These are phyloP conservation scores for Microtus ochrogaster DNA, from an alignment of 2,113 vertebrate species.

Conservation along the genomic window DNA sequence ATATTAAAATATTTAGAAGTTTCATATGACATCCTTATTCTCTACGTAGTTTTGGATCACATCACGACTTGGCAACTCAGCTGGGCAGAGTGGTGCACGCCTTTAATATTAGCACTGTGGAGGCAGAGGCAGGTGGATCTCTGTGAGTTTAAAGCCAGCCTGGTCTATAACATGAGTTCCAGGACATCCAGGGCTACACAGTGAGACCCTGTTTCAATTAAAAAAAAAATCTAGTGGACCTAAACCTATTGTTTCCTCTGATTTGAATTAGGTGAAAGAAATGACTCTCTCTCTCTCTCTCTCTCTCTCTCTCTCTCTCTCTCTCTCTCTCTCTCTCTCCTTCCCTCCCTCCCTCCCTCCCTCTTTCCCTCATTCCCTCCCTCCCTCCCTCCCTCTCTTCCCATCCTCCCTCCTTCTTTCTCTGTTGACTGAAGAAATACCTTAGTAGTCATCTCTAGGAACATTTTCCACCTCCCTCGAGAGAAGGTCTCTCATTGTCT, in stretches of 20 bases:
- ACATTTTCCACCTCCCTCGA: background rate
- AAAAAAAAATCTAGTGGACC: background rate
- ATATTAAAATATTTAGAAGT: background rate
- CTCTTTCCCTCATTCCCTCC: background rate
- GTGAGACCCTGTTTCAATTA: background rate
- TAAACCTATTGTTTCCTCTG: background rate
- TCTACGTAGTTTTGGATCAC: background rate
- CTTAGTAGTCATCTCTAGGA: background rate
- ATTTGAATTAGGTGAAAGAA: background rate
- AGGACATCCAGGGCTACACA: background rate
- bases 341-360: background rate
- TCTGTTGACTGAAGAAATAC: background rate
- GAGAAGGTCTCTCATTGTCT: too few relatives aligned
- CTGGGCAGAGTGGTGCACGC: background rate
- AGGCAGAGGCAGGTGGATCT: background rate
- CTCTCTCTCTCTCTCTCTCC: background rate
- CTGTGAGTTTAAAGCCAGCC: background rate
- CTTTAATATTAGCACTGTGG: background rate
- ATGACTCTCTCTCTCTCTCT: background rate
- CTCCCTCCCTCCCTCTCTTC: background rate
- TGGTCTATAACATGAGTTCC: background rate
- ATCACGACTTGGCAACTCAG: background rate
- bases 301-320: background rate
- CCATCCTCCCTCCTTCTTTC: background rate
- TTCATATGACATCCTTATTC: background rate